These are phyloP conservation scores for Manis javanica DNA, from an alignment of 2,797 vertebrate species.

Conservation along the genomic window DNA sequence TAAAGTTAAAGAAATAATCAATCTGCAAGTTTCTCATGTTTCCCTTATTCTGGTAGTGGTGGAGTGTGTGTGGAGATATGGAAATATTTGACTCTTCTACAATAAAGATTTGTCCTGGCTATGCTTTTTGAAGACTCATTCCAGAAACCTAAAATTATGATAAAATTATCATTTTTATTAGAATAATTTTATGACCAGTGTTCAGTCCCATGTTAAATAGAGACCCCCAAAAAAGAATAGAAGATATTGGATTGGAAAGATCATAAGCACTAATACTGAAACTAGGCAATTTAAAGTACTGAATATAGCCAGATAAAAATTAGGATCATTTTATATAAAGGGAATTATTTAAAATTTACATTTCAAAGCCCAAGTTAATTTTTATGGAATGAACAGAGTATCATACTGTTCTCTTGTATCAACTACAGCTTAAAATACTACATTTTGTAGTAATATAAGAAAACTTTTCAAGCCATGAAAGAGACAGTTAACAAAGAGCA, in stretches of 20 bases:
- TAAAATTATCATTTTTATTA: not conserved
- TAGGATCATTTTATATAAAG: not conserved
- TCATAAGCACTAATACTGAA: not conserved
- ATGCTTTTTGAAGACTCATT: not conserved
- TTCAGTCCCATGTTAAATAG: not conserved
- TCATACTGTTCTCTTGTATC: not conserved
- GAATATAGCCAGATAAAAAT: not conserved
- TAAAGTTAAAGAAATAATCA: conserved; percentile 38
- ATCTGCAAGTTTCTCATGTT: not conserved
- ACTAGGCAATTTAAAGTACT: not conserved
- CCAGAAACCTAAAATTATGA: not conserved
- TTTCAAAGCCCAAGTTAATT: conserved; percentile 15
- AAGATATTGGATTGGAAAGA: not conserved
- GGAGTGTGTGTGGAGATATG: not conserved
- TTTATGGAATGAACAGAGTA: not conserved
- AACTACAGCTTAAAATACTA: not conserved
- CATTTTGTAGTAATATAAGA: not conserved
- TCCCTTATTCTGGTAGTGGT: not conserved
- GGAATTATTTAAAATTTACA: not conserved
- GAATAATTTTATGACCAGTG: not conserved
- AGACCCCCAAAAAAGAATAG: not conserved
- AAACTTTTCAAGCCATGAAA: not conserved
- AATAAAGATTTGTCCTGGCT: not conserved
- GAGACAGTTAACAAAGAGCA: not conserved
- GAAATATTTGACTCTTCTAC: not conserved